phyloP scores from a whole-genome alignment of 2,113 vertebrate genomes.

The Rhinolophus sinicus region DNA sequence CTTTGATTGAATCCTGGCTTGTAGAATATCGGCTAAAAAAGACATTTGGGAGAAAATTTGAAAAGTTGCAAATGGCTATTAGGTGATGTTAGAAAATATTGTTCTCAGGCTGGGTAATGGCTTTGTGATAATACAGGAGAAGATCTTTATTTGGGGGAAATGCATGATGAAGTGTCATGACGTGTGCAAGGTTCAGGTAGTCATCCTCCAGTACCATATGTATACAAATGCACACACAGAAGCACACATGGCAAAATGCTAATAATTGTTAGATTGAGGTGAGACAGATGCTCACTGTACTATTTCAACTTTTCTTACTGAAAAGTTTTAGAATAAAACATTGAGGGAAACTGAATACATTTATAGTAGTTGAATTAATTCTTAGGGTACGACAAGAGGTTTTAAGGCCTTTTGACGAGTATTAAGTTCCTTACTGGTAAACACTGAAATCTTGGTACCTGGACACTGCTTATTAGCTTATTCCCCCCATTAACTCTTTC shows the following conservation, averaged over 20 bases:
- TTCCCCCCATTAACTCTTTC: background rate
- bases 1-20: conserved; percentile 19
- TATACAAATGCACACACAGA: background rate
- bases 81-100: background rate
- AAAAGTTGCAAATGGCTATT: background rate
- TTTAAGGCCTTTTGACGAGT: conserved; percentile 33
- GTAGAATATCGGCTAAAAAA: background rate
- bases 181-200: background rate
- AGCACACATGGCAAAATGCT: background rate
- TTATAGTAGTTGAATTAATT: background rate
- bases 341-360: background rate
- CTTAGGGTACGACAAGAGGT: background rate
- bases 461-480: background rate
- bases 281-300: background rate
- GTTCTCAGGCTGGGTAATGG: background rate
- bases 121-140: background rate
- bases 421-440: background rate
- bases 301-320: background rate
- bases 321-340: background rate
- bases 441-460: background rate
- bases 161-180: background rate
- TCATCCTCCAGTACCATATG: background rate
- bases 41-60: background rate
- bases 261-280: background rate
- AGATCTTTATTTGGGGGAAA: conserved; percentile 2